Percentiles rank a stretch among this genome's conserved stretches.
Evolutionary conservation across 2,113 vertebrate species (phyloP).

Genomic region (Murina feae): DNA sequence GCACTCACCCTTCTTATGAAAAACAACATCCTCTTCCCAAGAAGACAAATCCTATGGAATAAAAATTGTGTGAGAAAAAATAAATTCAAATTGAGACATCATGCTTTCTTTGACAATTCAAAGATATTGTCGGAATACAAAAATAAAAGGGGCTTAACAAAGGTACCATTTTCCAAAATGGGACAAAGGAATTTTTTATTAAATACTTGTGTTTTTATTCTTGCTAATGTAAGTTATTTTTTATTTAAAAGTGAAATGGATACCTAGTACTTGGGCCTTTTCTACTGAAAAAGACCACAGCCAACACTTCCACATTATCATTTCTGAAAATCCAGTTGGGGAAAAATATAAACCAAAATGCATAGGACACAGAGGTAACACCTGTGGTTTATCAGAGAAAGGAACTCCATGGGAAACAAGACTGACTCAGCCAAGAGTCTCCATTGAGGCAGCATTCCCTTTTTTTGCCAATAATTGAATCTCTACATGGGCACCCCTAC

Average conservation of each 20-base stretch:
- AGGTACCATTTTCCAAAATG: slow-evolving; percentile 30
- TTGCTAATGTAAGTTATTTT: not conserved
- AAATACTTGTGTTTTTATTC: slow-evolving; percentile 17
- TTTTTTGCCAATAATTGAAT: fast-evolving
- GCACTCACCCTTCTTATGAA: not conserved
- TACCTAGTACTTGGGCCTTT: not conserved
- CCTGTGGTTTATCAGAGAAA: not conserved
- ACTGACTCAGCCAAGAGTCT: not conserved
- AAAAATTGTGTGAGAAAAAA: not conserved
- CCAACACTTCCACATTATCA: not conserved
- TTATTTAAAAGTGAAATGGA: not conserved
- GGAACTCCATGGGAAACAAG: not conserved
- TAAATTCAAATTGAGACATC: slow-evolving; percentile 14
- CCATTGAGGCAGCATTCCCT: not conserved
- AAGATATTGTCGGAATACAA: slow-evolving; percentile 17
- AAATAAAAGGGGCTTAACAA: slow-evolving; percentile 21
- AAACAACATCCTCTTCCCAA: slow-evolving; percentile 20
- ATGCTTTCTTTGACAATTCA: slow-evolving; percentile 12
- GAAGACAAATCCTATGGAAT: not conserved
- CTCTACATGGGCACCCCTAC: not conserved
- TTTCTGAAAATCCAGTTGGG: slow-evolving; percentile 12
- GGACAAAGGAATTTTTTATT: slow-evolving; percentile 13
- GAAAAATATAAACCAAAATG: not conserved
- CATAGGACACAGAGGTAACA: not conserved
- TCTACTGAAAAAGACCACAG: slow-evolving; percentile 29